Evolutionary conservation across 1,140 invertebrate species (phyloP), one percentile per base, ranked within the genome.

Genomic region (Procambarus clarkii): DNA sequence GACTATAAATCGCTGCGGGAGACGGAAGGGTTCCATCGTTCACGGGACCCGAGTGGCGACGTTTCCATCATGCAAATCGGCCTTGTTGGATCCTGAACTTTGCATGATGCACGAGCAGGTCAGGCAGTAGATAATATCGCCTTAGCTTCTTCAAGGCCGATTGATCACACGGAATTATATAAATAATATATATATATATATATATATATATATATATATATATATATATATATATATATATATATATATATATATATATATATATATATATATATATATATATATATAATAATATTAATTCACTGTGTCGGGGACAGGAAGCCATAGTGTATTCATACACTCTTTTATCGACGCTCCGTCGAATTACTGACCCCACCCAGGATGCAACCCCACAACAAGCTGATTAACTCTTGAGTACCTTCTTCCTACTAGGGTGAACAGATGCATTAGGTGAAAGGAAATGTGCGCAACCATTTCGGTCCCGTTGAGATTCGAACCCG

Each of bases 121-220:
- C 69, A 60, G 80, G 50, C 80, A 82, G 50, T 60, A 54, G 48
- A 48, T 54, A 79, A 54, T 46, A 48, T 79, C 45, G 45, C 21
- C 44, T 79, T 48, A 54, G 48, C 45, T 54, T 50, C 5, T 15
- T 64, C 15, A 84, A n/a, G 64, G 69, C 69, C 24, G 69, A 74
- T 34, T 11, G 3, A 7, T 74, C 64, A 18, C 18, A 69, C 64
- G 18, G 4, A 69, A 69, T 13, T 58, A 58, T 78, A 34, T 88
- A 60, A 45, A 58, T 80, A 44, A 44, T 88, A 64, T 64, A 46
- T 88, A 69, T 79, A 48, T 80, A 81, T 88, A 69, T 64, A 80
- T 78, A 82, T 88, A 88, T 88, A 78, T 79, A 64, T 88, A 80
- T 88, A 80, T 88, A 80, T 88, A 80, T 80, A 80, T 88, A 80